Conservation (phyloP, 2,797 vertebrate genomes). For the Malacoctenus gilli region DNA sequence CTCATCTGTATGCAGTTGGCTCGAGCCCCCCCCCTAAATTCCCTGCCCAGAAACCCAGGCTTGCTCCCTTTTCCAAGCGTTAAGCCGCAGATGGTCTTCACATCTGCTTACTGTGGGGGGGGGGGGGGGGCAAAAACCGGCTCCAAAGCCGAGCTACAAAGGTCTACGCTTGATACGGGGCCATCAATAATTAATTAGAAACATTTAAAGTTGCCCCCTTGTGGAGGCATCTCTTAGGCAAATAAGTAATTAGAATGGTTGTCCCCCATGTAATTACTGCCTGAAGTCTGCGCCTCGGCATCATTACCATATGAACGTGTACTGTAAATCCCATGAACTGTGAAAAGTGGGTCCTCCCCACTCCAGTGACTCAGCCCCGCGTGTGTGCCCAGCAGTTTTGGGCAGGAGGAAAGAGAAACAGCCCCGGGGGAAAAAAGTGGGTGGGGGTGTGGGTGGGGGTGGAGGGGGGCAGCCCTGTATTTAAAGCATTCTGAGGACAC, state of each 20-base stretch:
- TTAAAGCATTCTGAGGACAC: slow-evolving; percentile 17
- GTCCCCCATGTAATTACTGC: slow-evolving; percentile 76
- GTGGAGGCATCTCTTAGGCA: slow-evolving; percentile 67
- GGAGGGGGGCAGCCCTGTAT: not conserved
- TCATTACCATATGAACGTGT: slow-evolving; percentile 71
- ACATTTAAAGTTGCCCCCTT: slow-evolving; percentile 68
- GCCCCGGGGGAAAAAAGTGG: slow-evolving; percentile 25
- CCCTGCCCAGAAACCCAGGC: too few relatives aligned
- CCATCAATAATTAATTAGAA: slow-evolving; percentile 76
- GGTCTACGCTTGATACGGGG: slow-evolving; percentile 46
- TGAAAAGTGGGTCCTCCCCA: slow-evolving; percentile 55
- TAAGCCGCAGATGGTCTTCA: slow-evolving; percentile 18
- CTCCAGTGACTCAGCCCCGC: slow-evolving; percentile 35
- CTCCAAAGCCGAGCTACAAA: slow-evolving; percentile 30
- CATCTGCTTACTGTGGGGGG: slow-evolving; percentile 11
- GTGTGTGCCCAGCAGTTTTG: slow-evolving; percentile 15
- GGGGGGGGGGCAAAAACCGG: not conserved
- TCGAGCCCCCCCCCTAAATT: too few relatives aligned
- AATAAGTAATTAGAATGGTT: slow-evolving; percentile 76
- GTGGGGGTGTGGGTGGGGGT: too few relatives aligned
- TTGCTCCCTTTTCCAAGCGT: slow-evolving; percentile 19
- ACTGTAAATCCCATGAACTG: slow-evolving; percentile 58
- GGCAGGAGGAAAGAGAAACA: slow-evolving; percentile 28
- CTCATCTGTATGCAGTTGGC: slow-evolving; percentile 32
- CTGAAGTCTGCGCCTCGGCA: slow-evolving; percentile 53